phyloP scores from a whole-genome alignment of 2,113 vertebrate genomes.

The Vanacampus margaritifer region DNA sequence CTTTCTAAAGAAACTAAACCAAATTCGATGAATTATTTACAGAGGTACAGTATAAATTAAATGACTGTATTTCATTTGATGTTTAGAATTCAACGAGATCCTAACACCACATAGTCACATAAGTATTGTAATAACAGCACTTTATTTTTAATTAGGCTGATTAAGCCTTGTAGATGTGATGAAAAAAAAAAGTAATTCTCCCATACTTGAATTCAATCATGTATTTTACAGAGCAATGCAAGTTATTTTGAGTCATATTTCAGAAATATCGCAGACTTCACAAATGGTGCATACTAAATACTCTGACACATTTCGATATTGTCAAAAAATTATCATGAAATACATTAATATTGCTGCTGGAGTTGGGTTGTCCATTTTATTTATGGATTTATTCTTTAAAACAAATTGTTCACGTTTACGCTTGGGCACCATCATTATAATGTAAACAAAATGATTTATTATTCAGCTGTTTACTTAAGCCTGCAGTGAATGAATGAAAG shows the following conservation, averaged over 20 bases:
- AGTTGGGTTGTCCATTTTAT: not conserved
- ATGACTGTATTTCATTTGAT: not conserved
- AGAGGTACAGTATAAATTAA: constrained; percentile 10
- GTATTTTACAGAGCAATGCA: not conserved
- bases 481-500: not conserved
- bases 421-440: constrained; percentile 2
- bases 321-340: constrained; percentile 2
- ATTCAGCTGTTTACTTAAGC: not conserved
- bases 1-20: constrained; percentile 47
- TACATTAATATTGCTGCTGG: not conserved
- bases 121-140: not conserved
- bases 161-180: not conserved
- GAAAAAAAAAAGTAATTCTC: not conserved
- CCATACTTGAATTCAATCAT: not conserved
- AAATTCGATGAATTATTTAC: constrained; percentile 42
- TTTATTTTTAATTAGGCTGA: not conserved
- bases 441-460: not conserved
- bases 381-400: not conserved
- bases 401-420: not conserved
- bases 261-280: not conserved
- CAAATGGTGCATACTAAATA: not conserved
- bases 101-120: not conserved
- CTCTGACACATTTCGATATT: not conserved
- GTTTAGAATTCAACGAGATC: not conserved
- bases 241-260: not conserved